Conservation (phyloP, 1,140 invertebrate species). For the Cydia amplana region DNA sequence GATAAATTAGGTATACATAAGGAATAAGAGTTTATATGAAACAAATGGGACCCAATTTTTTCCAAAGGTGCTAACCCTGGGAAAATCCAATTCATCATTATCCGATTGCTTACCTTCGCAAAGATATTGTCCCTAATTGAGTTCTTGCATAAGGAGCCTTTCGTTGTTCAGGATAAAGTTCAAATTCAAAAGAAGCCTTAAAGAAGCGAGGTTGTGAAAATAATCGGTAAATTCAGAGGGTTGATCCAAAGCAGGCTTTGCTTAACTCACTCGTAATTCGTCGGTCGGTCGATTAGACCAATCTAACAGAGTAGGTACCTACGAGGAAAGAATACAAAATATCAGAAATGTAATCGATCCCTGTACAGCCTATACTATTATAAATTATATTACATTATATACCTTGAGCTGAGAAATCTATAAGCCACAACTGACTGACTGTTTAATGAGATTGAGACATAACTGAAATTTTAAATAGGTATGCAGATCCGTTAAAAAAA, state of each 20-base stretch:
- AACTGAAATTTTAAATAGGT: too few species aligned
- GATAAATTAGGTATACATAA: neutral
- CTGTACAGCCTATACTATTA: too few species aligned
- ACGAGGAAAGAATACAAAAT: neutral
- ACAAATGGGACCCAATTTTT: neutral
- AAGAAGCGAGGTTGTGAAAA: neutral
- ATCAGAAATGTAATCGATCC: too few species aligned
- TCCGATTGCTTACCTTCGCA: neutral
- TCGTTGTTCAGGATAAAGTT: neutral
- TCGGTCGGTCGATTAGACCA: neutral
- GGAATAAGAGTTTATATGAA: neutral
- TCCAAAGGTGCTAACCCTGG: neutral
- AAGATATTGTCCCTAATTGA: neutral
- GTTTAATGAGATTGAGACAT: too few species aligned
- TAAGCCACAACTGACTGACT: too few species aligned
- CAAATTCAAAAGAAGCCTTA: neutral
- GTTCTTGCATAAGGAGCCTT: neutral
- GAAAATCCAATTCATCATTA: slow-evolving; percentile 7
- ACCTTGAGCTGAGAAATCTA: neutral
- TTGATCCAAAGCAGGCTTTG: neutral
- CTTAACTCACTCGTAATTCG: slow-evolving; percentile 14
- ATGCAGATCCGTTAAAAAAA: too few species aligned
- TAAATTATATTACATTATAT: neutral
- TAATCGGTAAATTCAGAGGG: neutral
- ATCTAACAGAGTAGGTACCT: neutral